Evolutionary conservation across 1,140 invertebrate species (phyloP), one percentile per base, ranked within the genome.

Genomic region (Lepidotrigona ventralis): DNA sequence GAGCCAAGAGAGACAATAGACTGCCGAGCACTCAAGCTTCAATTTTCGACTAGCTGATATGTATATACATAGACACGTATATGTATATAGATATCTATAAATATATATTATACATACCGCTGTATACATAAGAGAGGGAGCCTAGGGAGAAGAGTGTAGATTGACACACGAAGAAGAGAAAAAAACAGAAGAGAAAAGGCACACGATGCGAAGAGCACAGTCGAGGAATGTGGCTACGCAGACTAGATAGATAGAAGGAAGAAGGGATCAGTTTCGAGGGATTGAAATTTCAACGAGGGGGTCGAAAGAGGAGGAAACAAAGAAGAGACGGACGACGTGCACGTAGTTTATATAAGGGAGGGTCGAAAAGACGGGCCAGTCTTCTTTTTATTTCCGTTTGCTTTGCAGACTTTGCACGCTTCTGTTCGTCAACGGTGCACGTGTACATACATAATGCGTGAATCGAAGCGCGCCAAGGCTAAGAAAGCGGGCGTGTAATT

Each of bases 1-100:
- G 90, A 92, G 92, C 91, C 91, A 94, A 90, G 92, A 93, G 93
- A 94, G 93, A 94, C 92, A 93, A 94, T 93, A 93, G 93, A 94
- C 93, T 94, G 93, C 92, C 92, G 92, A 93, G 92, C 91, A 91
- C 84, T 90, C 86, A 93, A 93, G 92, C 91, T 90, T 93, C 92
- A 92, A 91, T 89, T 89, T 91, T 91, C 87, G 88, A 91, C 89
- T 93, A 93, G 91, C 89, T 82, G 90, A 91, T 91, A 86, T 85
- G 81, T 86, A 86, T 73, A 85, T 72, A 85, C 46, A 85, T 80
- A 84, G 51, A 63, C 46, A 79, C 51, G 58, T 81, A 26, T 80
- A 74, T 80, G 58, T 74, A 84, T 81, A 84, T 80, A 74, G 26
- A 84, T 72, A 79, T 72, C 70, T 71, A 79, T 51, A 71, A 33